These are phyloP conservation scores for Anhinga anhinga DNA, from an alignment of 2,113 vertebrate genomes.

Conservation along the genomic window DNA sequence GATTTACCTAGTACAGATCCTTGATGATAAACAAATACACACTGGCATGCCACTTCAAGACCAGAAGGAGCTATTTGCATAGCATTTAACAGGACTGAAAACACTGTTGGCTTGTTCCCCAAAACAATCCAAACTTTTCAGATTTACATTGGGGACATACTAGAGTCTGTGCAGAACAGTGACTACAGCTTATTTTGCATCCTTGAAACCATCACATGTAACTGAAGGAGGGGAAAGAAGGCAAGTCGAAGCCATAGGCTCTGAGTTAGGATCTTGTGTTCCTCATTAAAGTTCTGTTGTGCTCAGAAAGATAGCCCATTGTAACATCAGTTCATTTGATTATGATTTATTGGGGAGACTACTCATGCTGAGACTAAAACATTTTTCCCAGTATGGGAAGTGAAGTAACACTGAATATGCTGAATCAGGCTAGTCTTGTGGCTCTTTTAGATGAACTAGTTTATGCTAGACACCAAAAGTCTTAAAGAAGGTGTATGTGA, in stretches of 20 bases:
- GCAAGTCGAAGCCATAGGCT: not conserved
- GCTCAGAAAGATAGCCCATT: not conserved
- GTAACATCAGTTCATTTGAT: not conserved
- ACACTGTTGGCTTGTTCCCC: not conserved
- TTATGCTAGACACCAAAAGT: not conserved
- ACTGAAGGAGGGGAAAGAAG: not conserved
- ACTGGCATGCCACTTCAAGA: not conserved
- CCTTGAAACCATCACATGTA: not conserved
- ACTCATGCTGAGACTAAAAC: not conserved
- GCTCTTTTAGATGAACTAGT: not conserved
- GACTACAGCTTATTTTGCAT: not conserved
- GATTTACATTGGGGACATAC: not conserved
- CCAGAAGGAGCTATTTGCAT: conserved; percentile 13
- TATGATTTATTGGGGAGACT: not conserved
- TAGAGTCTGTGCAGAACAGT: not conserved
- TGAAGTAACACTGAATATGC: not conserved
- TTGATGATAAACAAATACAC: not conserved
- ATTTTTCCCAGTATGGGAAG: not conserved
- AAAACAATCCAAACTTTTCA: not conserved
- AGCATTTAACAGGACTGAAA: conserved; percentile 17
- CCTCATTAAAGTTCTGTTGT: not conserved
- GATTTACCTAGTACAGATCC: conserved; percentile 19
- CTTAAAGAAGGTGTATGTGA: not conserved
- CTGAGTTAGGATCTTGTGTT: not conserved
- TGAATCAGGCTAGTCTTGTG: not conserved